Evolutionary conservation across 2,888 invertebrate genomes (phyloP).

Genomic region (Andrena praecox): DNA sequence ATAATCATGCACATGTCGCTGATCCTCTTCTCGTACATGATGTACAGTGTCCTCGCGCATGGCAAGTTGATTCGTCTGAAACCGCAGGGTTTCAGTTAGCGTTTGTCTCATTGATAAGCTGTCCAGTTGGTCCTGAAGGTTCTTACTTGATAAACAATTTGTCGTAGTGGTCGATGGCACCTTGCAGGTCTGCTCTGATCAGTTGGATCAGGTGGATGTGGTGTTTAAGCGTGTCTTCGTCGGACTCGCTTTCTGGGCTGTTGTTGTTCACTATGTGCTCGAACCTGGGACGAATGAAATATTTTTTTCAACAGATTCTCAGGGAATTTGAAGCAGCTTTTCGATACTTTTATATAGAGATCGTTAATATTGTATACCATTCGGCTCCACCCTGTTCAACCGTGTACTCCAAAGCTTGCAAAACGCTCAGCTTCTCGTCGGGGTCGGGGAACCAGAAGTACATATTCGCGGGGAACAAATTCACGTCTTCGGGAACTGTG

Average conservation of each 20-base stretch:
- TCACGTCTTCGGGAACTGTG: conserved; percentile 87
- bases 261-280: conserved; percentile 91
- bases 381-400: conserved; percentile 91
- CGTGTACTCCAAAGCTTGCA: conserved; percentile 89
- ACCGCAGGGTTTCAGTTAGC: background rate
- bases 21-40: conserved; percentile 90
- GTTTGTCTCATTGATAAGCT: background rate
- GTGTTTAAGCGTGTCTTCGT: conserved; percentile 91
- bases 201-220: conserved; percentile 94
- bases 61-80: conserved; percentile 89
- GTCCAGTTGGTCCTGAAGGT: background rate
- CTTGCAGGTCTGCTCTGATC: conserved; percentile 92
- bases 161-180: conserved; percentile 92
- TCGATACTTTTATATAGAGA: background rate
- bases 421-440: conserved; percentile 85
- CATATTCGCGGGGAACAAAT: conserved; percentile 89
- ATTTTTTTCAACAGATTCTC: background rate
- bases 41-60: conserved; percentile 90
- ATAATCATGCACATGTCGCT: conserved; percentile 90
- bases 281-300: conserved; percentile 84
- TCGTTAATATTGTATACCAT: conserved; percentile 86
- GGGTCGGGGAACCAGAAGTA: conserved; percentile 88
- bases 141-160: conserved; percentile 94
- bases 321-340: background rate
- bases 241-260: conserved; percentile 87